A percentile compares a stretch with the other conserved stretches of the same genome.
phyloP scores from a whole-genome alignment of 2,113 vertebrate genomes.

The Ondatra zibethicus region DNA sequence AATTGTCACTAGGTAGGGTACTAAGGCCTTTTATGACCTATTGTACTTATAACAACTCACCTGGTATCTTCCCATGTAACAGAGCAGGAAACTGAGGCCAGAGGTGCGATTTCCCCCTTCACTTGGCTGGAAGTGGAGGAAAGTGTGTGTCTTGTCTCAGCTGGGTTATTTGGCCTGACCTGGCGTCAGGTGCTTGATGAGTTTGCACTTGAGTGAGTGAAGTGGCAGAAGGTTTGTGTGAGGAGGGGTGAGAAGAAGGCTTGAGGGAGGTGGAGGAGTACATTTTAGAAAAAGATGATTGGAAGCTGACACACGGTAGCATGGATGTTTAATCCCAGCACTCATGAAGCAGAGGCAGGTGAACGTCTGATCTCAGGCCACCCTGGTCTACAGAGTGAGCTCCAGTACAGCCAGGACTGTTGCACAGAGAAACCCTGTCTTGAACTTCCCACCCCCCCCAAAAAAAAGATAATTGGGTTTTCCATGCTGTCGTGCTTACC shows the following conservation, averaged over 20 bases:
- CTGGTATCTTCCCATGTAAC: background rate
- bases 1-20: background rate
- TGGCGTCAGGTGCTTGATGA: background rate
- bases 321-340: background rate
- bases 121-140: background rate
- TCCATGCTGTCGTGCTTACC: background rate
- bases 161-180: background rate
- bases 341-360: background rate
- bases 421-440: background rate
- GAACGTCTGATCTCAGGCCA: background rate
- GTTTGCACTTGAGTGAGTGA: background rate
- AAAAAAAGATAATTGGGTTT: background rate
- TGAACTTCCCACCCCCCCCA: too few species aligned
- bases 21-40: background rate
- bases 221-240: background rate
- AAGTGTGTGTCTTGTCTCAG: background rate
- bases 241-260: background rate
- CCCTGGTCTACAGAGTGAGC: background rate
- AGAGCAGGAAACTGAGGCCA: constrained; percentile 3
- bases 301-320: background rate
- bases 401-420: background rate
- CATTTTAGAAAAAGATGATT: background rate
- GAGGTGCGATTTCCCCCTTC: background rate
- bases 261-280: background rate
- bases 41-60: background rate